Evolutionary conservation across 2,888 invertebrate species (phyloP).

Genomic region (Temnothorax rugatulus): DNA sequence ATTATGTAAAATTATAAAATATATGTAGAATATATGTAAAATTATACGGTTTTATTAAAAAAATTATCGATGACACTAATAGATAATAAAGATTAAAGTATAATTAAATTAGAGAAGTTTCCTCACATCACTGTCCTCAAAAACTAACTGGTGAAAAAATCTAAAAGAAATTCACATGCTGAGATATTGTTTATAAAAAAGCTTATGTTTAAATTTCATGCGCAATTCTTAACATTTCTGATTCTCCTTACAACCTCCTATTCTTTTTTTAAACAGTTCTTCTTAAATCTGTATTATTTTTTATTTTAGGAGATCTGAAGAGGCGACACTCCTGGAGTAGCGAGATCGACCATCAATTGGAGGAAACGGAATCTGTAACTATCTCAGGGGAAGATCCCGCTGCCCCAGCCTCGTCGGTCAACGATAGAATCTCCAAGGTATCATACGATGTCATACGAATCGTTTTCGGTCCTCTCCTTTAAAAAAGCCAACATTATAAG

Average conservation of each 20-base stretch:
- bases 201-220: background rate
- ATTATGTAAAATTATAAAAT: too few relatives aligned
- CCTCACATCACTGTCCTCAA: background rate
- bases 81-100: background rate
- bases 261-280: background rate
- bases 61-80: too few relatives aligned
- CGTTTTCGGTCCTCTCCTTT: background rate
- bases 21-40: too few relatives aligned
- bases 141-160: background rate
- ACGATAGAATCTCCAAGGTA: conserved; percentile 78
- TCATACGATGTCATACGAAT: background rate
- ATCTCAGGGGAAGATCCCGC: conserved; percentile 65
- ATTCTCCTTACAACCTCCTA: background rate
- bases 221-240: background rate
- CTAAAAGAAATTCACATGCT: background rate
- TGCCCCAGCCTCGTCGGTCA: conserved; percentile 69
- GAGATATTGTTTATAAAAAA: background rate
- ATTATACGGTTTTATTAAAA: too few relatives aligned
- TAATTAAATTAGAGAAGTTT: background rate
- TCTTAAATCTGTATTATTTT: conserved; percentile 1
- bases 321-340: conserved; percentile 82
- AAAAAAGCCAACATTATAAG: too few relatives aligned
- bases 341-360: conserved; percentile 76
- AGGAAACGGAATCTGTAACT: conserved; percentile 74
- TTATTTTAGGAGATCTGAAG: conserved; percentile 81